Base-by-base conservation (phyloP, 2,797 vertebrate genomes). In the Delichon dasypus region DNA sequence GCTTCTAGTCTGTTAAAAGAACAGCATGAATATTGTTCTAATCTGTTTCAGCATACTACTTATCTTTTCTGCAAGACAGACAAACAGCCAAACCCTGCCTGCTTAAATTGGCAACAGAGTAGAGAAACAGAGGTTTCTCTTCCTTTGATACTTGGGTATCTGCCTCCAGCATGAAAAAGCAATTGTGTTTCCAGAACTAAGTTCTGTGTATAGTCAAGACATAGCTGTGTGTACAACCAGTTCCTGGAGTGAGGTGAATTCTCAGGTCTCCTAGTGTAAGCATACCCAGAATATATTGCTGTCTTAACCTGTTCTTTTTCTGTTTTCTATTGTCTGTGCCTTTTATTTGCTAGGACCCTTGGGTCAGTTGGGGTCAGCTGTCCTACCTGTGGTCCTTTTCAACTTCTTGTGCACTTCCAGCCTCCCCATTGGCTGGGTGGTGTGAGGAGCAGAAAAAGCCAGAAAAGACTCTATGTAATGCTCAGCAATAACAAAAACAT, bases 101-200 rank as follows among this genome's bases (percentile, higher is more conserved):
- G 9, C 34, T 72, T 71, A 18, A 47, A 34, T 21, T 53, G 18
- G 18, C 16, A 80, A 36, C 0, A 0, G 7, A 8, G 12, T 11
- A 71, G 18, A 60, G 29, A 26, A 82, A 47, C 9, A 61, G 62
- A 62, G 18, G 16, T 32, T 94, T 50, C 11, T 60, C 10, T 44
- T 80, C 16, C n/a, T 86, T 73, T 80, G 29, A 57, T 45, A 48
- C 3, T 8, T 57, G 23, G 50, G 13, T 17, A 44, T 62, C 22
- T 82, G 25, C 18, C 22, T 88, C 23, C 23, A 67, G 16, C 1
- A 1, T 30, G 29, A 16, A 83, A 82, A 85, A 79, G 3, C 32
- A 19, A 3, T 7, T 11, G 10, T 36, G 13, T 50, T 57, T 85
- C 17, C 34, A 62, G 36, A 79, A 16, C 13, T 7, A 73, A 20